These are phyloP conservation scores for Leptopilina clavipes DNA, from an alignment of 1,140 invertebrate species.

Conservation along the genomic window DNA sequence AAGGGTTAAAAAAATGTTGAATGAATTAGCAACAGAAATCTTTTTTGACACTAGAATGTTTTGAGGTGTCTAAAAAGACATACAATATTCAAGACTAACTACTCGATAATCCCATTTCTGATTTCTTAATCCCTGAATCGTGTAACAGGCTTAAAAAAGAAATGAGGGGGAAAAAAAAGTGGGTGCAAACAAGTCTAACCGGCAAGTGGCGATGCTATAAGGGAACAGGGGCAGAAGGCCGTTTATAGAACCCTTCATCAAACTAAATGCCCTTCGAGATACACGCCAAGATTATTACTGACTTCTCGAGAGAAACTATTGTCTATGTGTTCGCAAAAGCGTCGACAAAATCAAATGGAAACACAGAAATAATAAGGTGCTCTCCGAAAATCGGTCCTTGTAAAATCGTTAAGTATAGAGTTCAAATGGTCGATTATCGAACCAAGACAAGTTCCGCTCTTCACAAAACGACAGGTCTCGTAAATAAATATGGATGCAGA, in stretches of 20 bases:
- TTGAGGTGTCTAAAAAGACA: conserved; percentile 10
- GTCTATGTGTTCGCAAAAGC: conserved; percentile 36
- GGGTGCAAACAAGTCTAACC: conserved; percentile 22
- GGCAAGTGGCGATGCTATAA: conserved; percentile 33
- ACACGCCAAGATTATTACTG: conserved; percentile 63
- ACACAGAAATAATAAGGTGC: conserved; percentile 65
- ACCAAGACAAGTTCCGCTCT: conserved; percentile 49
- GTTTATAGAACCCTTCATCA: conserved; percentile 74
- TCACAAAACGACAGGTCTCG: conserved; percentile 23
- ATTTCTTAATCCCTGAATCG: conserved; percentile 26
- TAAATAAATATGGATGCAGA: conserved; percentile 33
- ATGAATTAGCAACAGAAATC: too few species aligned
- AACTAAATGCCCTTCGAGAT: conserved; percentile 67
- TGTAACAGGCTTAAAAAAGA: conserved; percentile 18
- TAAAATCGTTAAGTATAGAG: conserved; percentile 65
- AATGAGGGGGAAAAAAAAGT: background rate
- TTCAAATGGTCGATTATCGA: conserved; percentile 61
- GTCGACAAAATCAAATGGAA: conserved; percentile 52
- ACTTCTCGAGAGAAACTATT: conserved; percentile 43
- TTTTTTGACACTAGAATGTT: conserved; percentile 11
- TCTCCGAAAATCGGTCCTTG: conserved; percentile 64
- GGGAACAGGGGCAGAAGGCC: conserved; percentile 54
- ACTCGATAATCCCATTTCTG: conserved; percentile 25
- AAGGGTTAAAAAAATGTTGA: too few species aligned
- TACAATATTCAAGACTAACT: conserved; percentile 2